Evolutionary conservation across 2,113 vertebrate species (phyloP), one percentile per base, ranked within the genome.

Genomic region (Corythaixoides concolor): DNA sequence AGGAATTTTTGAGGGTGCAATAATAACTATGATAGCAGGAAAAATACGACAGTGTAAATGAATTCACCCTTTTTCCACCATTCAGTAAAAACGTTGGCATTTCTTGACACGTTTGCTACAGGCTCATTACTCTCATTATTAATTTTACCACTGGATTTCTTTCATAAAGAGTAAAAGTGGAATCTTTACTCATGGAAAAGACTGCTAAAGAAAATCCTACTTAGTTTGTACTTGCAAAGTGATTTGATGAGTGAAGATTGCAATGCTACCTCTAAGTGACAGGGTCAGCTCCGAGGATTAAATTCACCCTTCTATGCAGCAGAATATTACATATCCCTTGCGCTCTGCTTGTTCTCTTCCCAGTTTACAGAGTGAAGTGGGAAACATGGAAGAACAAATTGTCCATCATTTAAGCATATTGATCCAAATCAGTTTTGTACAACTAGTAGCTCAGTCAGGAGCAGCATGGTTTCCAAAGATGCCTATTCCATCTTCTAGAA

Each of bases 391-490:
- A 80, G 89, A 90, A 84, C 37, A 92, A 95, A 95, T 35, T 80
- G 63, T 92, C 85, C 72, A 70, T 95, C 83, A 63, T 90, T 95
- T 84, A 89, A 80, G 72, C 23, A 43, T 67, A 96, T 84, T 86
- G 86, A 96, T 95, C 72, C 59, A 89, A 84, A 92, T 77, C 84
- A 95, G 60, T 90, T 86, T 52, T 70, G 28, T 77, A 83, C 76
- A 83, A 92, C 86, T 84, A 95, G 72, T 47, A 93, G 72, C 68
- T 63, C 90, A 50, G 63, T 59, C 75, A 90, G 69, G 37, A 92
- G 63, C 68, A 86, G n/a, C 0, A 0, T 19, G 8, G 32, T 69
- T 92, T 88, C 55, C 14, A 77, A 45, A 69, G 63, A 37, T 5
- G 8, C 21, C 63, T 53, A 5, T 69, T 80, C 72, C 4, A 1